Conservation (phyloP, 2,888 invertebrate genomes). For the Brachypalpus laphriformis region DNA sequence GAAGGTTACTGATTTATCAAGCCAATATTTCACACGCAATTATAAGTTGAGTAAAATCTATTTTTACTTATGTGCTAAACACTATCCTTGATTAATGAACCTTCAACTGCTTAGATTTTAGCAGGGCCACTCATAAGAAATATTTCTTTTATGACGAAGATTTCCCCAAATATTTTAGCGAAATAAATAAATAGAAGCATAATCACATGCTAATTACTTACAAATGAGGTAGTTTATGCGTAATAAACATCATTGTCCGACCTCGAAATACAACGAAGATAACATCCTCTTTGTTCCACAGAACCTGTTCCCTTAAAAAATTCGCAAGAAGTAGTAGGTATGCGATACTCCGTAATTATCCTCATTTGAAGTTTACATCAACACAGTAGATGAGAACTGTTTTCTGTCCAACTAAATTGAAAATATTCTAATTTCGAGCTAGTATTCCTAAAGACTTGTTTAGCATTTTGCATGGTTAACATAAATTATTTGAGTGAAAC, state of each 20-base stretch:
- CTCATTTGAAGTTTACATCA: not conserved
- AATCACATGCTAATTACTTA: not conserved
- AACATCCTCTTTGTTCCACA: not conserved
- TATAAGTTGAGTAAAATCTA: no score
- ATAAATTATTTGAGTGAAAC: not conserved
- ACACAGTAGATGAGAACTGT: not conserved
- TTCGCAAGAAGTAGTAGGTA: not conserved
- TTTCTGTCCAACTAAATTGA: no score
- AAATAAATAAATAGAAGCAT: not conserved
- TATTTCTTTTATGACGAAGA: not conserved
- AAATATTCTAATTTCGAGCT: not conserved
- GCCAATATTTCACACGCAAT: no score
- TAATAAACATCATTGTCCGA: not conserved
- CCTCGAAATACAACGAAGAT: not conserved
- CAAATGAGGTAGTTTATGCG: constrained; percentile 5
- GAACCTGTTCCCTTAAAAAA: not conserved
- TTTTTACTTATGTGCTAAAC: not conserved
- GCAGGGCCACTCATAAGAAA: no score
- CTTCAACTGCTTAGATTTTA: not conserved
- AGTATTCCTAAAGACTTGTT: not conserved
- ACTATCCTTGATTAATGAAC: not conserved
- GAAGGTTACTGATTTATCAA: no score
- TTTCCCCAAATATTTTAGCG: not conserved
- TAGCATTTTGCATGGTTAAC: not conserved
- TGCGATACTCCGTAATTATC: not conserved